Evolutionary conservation across 1,140 invertebrate species (phyloP), one percentile per base, ranked within the genome.

Genomic region (Phocides pigmalion): DNA sequence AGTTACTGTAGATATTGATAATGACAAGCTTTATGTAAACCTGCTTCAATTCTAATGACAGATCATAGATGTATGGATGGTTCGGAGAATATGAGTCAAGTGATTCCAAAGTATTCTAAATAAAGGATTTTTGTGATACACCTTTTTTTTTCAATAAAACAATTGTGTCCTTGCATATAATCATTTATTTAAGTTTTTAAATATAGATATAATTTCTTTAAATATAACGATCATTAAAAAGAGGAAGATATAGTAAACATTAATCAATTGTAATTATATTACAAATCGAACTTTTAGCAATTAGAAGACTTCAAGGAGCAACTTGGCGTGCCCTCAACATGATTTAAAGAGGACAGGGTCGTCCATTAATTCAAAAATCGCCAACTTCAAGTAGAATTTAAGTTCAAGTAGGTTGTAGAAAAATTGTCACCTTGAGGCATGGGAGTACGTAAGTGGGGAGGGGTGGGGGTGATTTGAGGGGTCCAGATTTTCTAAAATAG

Each of bases 191-290:
- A 56, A n/a, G 9, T 58, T 58, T 28, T 39, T 56, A 41, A 19
- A 12, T 56, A 56, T 25, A 25, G 51, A 22, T 56, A 42, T 15
- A 51, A 35, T 51, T 51, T 51, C 25, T 51, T 58, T 58, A 16
- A 28, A 56, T 42, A 56, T 44, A 56, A 58, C 42, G n/a, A 58
- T 46, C 22, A 44, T 28, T 44, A 39, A 58, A 44, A 39, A 44
- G 39, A 58, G 11, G 15, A 11, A 58, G 35, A 44, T 41, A 44
- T 42, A 58, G 42, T 46, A 58, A 32, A 58, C 54, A 58, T 58
- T 6, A 54, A n/a, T 22, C 14, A 58, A 25, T 15, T 39, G 19
- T 19, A 56, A 42, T 20, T 42, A 39, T 14, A 39, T 39, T 39
- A 39, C 35, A 39, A 39, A 12, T 14, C 35, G 14, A 39, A 39